Conservation (phyloP, 2,797 vertebrate genomes). For the Acanthurus leucopareius region DNA sequence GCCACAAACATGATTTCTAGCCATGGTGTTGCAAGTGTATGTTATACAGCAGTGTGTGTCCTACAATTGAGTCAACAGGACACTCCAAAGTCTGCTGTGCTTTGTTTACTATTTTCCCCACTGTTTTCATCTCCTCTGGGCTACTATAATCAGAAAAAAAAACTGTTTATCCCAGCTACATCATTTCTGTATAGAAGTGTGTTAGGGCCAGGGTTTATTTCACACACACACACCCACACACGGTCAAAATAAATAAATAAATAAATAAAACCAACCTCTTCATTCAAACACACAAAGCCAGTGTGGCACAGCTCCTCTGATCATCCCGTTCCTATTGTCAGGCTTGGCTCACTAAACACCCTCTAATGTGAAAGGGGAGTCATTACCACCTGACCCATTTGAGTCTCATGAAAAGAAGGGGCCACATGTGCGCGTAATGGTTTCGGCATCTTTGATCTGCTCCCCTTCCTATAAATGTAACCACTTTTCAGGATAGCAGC, state of each 20-base stretch:
- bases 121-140: not conserved
- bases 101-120: not conserved
- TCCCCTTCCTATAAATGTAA: constrained; percentile 69
- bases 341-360: constrained; percentile 60
- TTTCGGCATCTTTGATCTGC: constrained; percentile 73
- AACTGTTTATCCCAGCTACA: constrained; percentile 1
- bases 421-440: constrained; percentile 70
- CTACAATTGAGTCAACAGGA: not conserved
- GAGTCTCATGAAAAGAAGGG: constrained; percentile 62
- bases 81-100: not conserved
- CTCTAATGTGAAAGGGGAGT: constrained; percentile 70
- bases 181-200: constrained; percentile 15
- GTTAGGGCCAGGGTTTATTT: constrained; percentile 3
- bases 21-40: not conserved
- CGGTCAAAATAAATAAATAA: constrained; percentile 31
- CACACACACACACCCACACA: constrained; percentile 41
- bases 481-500: constrained; percentile 79
- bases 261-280: constrained; percentile 21
- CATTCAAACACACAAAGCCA: constrained; percentile 48
- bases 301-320: constrained; percentile 56
- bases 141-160: not conserved
- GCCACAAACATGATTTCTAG: not conserved
- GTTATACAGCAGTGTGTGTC: not conserved
- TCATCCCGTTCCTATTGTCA: constrained; percentile 63
- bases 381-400: constrained; percentile 76